phyloP scores from a whole-genome alignment of 2,113 vertebrate genomes.

The Spilogale gracilis region DNA sequence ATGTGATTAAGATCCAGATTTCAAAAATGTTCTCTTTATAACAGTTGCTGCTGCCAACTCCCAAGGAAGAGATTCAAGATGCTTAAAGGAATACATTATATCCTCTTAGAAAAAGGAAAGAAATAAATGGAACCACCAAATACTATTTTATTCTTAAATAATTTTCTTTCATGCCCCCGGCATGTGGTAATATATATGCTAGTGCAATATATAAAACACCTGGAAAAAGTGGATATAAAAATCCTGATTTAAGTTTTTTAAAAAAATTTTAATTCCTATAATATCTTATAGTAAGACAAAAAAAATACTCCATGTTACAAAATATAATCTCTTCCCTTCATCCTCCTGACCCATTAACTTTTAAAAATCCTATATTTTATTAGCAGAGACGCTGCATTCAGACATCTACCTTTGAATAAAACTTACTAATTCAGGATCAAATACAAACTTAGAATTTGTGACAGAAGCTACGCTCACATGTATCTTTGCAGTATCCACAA shows the following conservation, averaged over 20 bases:
- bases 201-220: background rate
- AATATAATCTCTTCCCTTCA: background rate
- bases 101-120: slow-evolving; percentile 4
- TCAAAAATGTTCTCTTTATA: slow-evolving; percentile 61
- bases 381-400: slow-evolving; percentile 26
- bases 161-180: slow-evolving; percentile 14
- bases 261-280: background rate
- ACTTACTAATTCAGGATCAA: slow-evolving; percentile 39
- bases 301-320: background rate
- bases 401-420: slow-evolving; percentile 47
- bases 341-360: background rate
- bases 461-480: background rate
- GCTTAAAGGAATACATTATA: slow-evolving; percentile 27
- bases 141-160: slow-evolving; percentile 50
- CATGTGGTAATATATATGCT: background rate
- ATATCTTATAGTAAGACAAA: background rate
- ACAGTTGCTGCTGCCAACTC: slow-evolving; percentile 40
- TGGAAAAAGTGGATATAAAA: background rate
- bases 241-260: background rate
- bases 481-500: background rate
- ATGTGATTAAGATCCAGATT: slow-evolving; percentile 63
- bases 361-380: background rate
- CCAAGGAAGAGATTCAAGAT: background rate
- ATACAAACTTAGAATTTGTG: slow-evolving; percentile 23
- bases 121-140: background rate